A percentile compares a stretch with the other conserved stretches of the same genome.
Conservation (phyloP, 2,888 invertebrate species). For the Drosophila picticornis region DNA sequence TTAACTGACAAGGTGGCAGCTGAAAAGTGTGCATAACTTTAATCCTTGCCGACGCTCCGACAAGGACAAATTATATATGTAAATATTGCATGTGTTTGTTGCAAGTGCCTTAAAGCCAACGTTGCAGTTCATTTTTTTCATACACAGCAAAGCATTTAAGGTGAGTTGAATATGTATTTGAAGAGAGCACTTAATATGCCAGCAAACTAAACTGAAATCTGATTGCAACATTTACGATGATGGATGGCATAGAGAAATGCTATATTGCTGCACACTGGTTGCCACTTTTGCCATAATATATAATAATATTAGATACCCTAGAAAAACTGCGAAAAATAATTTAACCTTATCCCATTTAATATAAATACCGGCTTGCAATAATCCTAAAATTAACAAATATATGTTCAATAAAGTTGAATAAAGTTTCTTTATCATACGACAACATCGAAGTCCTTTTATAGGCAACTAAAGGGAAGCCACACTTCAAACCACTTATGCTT, state of each 20-base stretch:
- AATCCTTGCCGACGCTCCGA: neutral
- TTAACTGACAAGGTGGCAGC: neutral
- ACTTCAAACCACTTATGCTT: neutral
- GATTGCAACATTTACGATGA: conserved; percentile 13
- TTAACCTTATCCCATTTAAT: neutral
- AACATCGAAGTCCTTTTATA: neutral
- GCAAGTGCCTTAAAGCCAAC: neutral
- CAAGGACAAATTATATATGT: neutral
- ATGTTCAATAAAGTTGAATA: neutral
- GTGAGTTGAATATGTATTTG: conserved; percentile 25
- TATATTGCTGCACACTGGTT: neutral
- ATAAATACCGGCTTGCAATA: neutral
- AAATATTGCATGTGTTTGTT: neutral
- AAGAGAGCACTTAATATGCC: conserved; percentile 19
- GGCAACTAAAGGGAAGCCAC: neutral
- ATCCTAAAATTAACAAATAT: neutral
- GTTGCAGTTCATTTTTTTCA: neutral
- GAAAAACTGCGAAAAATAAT: neutral
- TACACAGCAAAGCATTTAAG: neutral
- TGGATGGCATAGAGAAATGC: conserved; percentile 7
- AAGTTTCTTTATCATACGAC: neutral
- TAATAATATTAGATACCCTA: neutral
- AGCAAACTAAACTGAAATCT: conserved; percentile 6
- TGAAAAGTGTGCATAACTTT: neutral
- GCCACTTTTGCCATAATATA: neutral